Evolutionary conservation across 2,888 invertebrate genomes (phyloP).

Genomic region (Parascotia fuliginaria): DNA sequence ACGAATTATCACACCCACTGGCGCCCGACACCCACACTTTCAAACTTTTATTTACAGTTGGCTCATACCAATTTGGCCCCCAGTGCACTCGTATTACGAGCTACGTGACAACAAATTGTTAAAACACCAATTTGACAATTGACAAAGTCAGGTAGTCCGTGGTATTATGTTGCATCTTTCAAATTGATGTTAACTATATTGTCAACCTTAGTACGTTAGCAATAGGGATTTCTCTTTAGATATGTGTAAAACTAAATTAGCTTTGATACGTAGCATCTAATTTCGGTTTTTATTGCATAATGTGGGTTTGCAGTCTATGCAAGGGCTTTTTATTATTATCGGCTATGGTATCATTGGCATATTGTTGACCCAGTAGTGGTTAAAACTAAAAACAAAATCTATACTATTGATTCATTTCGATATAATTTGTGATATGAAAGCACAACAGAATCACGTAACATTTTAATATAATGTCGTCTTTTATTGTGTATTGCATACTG

Average conservation of each 20-base stretch:
- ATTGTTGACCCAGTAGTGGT: constrained; percentile 40
- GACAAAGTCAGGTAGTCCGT: constrained; percentile 69
- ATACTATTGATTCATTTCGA: constrained; percentile 7
- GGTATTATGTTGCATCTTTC: constrained; percentile 54
- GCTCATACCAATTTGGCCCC: constrained; percentile 61
- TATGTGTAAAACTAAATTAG: constrained; percentile 44
- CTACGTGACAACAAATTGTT: constrained; percentile 47
- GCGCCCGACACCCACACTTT: constrained; percentile 71
- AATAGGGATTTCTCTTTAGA: constrained; percentile 51
- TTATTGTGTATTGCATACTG: neutral
- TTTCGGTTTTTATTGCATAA: constrained; percentile 66
- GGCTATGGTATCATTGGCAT: constrained; percentile 31
- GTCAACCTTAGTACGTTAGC: constrained; percentile 59
- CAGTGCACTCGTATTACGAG: constrained; percentile 56
- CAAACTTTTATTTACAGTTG: constrained; percentile 54
- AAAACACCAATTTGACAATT: constrained; percentile 65
- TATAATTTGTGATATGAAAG: neutral
- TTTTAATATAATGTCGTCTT: neutral
- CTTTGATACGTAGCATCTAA: constrained; percentile 44
- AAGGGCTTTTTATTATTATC: constrained; percentile 57
- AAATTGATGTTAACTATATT: constrained; percentile 69
- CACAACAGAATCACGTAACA: neutral
- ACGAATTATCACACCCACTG: constrained; percentile 83
- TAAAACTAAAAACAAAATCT: constrained; percentile 46
- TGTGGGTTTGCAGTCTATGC: constrained; percentile 49